A percentile compares a stretch with the other conserved stretches of the same genome.
Conservation (phyloP, 2,113 vertebrate genomes). For the Rhinolophus ferrumequinum region DNA sequence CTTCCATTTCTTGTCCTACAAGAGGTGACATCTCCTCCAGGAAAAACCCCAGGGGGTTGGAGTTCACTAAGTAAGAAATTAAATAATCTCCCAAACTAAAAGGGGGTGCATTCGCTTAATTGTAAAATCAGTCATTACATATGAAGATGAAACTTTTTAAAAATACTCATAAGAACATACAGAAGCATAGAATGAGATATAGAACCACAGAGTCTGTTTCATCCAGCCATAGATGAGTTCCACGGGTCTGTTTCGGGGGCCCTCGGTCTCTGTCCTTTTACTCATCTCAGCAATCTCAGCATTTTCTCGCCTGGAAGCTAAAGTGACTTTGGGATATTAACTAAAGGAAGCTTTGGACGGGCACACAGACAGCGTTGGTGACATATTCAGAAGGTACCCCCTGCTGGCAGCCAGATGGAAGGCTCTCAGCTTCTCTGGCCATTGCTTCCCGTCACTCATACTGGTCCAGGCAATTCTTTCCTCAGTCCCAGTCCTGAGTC, state of each 20-base stretch:
- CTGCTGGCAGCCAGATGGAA: not conserved
- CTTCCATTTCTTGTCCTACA: not conserved
- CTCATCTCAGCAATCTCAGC: not conserved
- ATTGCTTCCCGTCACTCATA: not conserved
- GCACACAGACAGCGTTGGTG: not conserved
- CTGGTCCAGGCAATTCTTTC: not conserved
- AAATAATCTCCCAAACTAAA: not conserved
- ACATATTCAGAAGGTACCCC: not conserved
- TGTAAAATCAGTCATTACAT: not conserved
- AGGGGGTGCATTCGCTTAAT: not conserved
- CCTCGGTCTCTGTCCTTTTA: not conserved
- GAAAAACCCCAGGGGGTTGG: not conserved
- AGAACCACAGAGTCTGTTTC: not conserved
- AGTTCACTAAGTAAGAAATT: not conserved
- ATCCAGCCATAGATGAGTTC: accelerated
- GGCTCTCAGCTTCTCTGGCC: not conserved
- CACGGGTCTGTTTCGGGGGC: accelerated
- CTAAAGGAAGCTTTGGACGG: not conserved
- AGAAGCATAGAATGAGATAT: not conserved
- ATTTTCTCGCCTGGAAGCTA: not conserved
- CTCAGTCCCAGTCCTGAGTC: not conserved
- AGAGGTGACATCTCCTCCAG: not conserved
- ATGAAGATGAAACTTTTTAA: not conserved
- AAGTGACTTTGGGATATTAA: not conserved
- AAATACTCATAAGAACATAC: not conserved